Evolutionary conservation across 2,797 vertebrate species (phyloP).

Genomic region (Peromyscus attwateri): DNA sequence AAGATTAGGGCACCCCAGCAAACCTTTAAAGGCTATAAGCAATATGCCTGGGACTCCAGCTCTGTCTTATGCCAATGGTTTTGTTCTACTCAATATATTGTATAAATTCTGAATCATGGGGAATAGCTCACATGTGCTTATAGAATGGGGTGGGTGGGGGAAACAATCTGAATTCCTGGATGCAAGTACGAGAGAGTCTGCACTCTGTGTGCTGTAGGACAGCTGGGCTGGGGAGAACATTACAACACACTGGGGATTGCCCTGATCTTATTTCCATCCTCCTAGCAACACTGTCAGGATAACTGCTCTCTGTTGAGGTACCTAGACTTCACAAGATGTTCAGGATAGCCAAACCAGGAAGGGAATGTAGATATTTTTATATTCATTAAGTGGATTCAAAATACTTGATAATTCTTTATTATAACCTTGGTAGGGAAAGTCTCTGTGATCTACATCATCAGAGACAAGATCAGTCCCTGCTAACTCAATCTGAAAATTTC

Average conservation of each 20-base stretch:
- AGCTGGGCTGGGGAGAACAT: slow-evolving; percentile 1
- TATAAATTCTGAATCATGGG: neutral
- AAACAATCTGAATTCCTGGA: neutral
- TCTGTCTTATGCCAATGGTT: neutral
- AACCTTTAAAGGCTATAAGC: neutral
- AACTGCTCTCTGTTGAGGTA: slow-evolving; percentile 55
- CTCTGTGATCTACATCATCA: neutral
- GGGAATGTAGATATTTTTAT: slow-evolving; percentile 32
- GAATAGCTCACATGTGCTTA: neutral
- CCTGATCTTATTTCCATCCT: slow-evolving; percentile 56
- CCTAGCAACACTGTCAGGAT: slow-evolving; percentile 49
- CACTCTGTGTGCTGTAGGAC: neutral
- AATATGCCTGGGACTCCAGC: neutral
- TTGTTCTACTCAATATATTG: neutral
- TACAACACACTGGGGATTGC: neutral
- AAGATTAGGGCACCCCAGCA: neutral
- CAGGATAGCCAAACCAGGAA: slow-evolving; percentile 60
- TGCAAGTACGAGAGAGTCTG: neutral
- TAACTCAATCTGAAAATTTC: neutral
- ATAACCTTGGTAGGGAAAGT: neutral
- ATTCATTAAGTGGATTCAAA: neutral
- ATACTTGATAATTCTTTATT: slow-evolving; percentile 18
- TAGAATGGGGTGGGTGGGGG: neutral
- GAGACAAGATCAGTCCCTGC: neutral
- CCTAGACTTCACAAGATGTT: slow-evolving; percentile 49